Percentiles rank a stretch among this genome's conserved stretches.
Evolutionary conservation across 2,113 vertebrate species (phyloP).

Genomic region (Ptilorrhoa leucosticta): DNA sequence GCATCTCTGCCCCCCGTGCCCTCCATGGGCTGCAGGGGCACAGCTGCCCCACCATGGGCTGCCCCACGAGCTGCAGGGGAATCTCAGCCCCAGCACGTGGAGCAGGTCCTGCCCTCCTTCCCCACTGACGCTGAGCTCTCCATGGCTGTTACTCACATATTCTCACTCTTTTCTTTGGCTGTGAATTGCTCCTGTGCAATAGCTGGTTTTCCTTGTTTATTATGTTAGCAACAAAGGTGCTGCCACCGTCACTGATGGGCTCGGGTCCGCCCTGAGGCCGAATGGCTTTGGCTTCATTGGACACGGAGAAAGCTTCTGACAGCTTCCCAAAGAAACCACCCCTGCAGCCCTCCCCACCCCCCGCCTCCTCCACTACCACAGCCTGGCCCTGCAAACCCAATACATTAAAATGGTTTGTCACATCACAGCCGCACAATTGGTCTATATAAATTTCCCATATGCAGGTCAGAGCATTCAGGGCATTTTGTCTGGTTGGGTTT

Average conservation of each 20-base stretch:
- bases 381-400: not conserved
- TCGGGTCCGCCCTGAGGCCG: not conserved
- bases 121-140: not conserved
- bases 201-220: not conserved
- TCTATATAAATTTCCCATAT: too few relatives aligned
- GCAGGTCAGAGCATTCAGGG: too few relatives aligned
- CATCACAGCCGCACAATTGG: rapidly evolving
- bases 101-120: not conserved
- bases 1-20: not conserved
- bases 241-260: not conserved
- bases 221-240: not conserved
- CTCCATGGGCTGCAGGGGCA: not conserved
- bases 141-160: not conserved
- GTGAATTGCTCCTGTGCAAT: not conserved
- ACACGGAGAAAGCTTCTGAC: not conserved
- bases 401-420: rapidly evolving
- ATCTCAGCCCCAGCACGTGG: not conserved
- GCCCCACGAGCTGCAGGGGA: not conserved
- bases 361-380: not conserved
- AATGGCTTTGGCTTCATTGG: not conserved
- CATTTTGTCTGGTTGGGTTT: not conserved
- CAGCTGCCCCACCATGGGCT: not conserved
- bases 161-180: not conserved
- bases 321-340: not conserved
- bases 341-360: not conserved